These are phyloP conservation scores for Drosophila auraria DNA, from an alignment of 1,140 invertebrate genomes.

Conservation along the genomic window DNA sequence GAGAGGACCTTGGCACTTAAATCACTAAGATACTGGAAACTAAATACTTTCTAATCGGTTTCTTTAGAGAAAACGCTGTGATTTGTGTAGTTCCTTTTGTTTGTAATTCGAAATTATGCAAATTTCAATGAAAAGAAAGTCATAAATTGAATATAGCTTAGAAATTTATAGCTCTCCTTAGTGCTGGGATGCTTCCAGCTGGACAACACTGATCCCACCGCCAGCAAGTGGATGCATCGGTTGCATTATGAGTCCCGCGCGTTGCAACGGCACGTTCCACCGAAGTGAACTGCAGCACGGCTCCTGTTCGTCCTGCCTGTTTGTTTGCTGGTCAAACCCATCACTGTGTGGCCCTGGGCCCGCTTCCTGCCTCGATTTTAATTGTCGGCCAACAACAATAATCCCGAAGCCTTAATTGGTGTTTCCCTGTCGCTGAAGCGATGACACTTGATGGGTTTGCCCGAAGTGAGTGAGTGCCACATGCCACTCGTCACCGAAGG, in stretches of 20 bases:
- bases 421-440: conserved; percentile 26
- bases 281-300: conserved; percentile 11
- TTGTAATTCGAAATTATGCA: not conserved
- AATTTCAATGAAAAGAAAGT: too few relatives aligned
- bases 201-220: conserved; percentile 5
- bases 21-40: not conserved
- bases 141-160: too few relatives aligned
- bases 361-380: conserved; percentile 35
- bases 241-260: conserved; percentile 57
- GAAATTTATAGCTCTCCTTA: not conserved
- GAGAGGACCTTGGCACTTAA: conserved; percentile 1
- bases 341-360: not conserved
- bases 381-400: conserved; percentile 54
- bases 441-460: conserved; percentile 36
- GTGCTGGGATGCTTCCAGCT: too few relatives aligned
- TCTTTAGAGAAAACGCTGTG: not conserved
- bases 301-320: conserved; percentile 9
- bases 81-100: not conserved
- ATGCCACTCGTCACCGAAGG: conserved; percentile 31
- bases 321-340: conserved; percentile 41
- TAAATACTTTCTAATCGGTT: not conserved
- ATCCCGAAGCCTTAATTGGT: conserved; percentile 38
- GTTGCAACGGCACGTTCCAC: conserved; percentile 73
- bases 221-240: conserved; percentile 4
- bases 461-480: conserved; percentile 28